Evolutionary conservation across 2,888 invertebrate species (phyloP).

Genomic region (Dilophus febrilis): DNA sequence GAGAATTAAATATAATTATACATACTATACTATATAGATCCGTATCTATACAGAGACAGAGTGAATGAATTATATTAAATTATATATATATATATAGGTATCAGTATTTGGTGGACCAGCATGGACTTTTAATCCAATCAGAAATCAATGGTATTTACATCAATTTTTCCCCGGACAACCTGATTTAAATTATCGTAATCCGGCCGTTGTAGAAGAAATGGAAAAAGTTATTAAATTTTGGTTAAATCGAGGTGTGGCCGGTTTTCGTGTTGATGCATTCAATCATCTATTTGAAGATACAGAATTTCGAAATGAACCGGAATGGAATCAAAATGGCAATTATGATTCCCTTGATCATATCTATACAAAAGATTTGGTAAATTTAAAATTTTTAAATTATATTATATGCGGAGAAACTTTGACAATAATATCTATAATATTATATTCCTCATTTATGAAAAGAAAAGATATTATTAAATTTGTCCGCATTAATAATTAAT

Average conservation of each 20-base stretch:
- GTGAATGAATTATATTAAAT: too few relatives aligned
- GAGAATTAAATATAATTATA: too few relatives aligned
- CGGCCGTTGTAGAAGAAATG: constrained; percentile 45
- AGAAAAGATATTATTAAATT: too few relatives aligned
- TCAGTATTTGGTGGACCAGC: constrained; percentile 42
- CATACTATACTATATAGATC: not conserved
- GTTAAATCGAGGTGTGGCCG: constrained; percentile 58
- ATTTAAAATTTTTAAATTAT: too few relatives aligned
- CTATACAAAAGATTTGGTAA: constrained; percentile 43
- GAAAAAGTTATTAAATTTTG: constrained; percentile 48
- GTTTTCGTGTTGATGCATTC: constrained; percentile 53
- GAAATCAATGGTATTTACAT: constrained; percentile 52
- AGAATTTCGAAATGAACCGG: constrained; percentile 32
- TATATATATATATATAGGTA: constrained; percentile 1
- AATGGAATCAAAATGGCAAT: constrained; percentile 29
- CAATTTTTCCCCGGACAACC: constrained; percentile 48
- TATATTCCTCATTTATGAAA: too few relatives aligned
- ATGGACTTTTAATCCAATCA: constrained; percentile 46
- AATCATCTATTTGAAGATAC: constrained; percentile 37
- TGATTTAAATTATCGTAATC: constrained; percentile 61
- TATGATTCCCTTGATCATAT: constrained; percentile 40
- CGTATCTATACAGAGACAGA: too few relatives aligned
- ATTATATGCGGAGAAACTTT: too few relatives aligned
- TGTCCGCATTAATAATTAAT: too few relatives aligned
- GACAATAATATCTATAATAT: too few relatives aligned